Evolutionary conservation across 2,113 vertebrate genomes (phyloP).

Genomic region (Limanda limanda): DNA sequence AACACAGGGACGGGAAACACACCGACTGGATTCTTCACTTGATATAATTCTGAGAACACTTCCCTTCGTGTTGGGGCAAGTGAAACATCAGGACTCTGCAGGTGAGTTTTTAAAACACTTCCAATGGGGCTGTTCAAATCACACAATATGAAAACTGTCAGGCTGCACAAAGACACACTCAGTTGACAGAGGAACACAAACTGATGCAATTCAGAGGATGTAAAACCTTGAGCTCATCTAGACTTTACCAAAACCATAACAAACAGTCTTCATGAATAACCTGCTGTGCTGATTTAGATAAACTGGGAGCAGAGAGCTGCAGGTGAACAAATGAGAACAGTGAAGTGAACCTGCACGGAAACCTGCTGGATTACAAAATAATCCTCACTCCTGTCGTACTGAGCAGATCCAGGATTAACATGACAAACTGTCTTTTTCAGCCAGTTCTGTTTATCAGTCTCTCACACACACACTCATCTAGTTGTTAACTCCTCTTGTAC

Average conservation of each 20-base stretch:
- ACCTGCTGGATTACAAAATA: not conserved
- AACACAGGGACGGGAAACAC: not conserved
- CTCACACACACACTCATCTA: not conserved
- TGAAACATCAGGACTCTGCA: not conserved
- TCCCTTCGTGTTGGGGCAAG: not conserved
- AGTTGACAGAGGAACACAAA: constrained; percentile 6
- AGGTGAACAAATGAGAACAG: no score
- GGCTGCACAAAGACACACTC: not conserved
- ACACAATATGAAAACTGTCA: constrained; percentile 20
- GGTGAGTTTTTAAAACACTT: no score
- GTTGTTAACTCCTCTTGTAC: not conserved
- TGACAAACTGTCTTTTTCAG: not conserved
- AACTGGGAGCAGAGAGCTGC: no score
- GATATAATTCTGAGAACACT: not conserved
- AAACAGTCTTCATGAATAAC: no score
- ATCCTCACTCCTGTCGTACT: not conserved
- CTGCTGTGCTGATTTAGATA: no score
- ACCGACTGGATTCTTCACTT: constrained; percentile 18
- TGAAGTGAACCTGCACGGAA: not conserved
- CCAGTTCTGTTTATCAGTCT: no score
- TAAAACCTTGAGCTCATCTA: no score
- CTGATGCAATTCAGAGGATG: constrained; percentile 23
- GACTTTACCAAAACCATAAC: no score
- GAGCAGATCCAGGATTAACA: not conserved
- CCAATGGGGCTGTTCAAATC: no score